phyloP scores from a whole-genome alignment of 1,140 invertebrate species.

The Drosophila rhopaloa region DNA sequence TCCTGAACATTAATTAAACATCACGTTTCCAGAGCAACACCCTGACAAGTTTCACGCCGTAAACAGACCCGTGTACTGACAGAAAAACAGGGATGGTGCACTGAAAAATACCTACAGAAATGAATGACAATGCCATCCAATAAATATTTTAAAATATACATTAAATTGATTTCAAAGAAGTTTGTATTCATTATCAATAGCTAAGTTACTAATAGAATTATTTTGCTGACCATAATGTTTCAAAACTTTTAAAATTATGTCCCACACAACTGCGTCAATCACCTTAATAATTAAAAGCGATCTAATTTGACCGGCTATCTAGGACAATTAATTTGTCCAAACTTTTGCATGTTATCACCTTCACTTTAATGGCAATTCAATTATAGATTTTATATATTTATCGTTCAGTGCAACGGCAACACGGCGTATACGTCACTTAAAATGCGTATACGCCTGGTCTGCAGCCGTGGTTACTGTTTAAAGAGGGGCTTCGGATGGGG shows the following conservation, averaged over 20 bases:
- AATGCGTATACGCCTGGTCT: slow-evolving; percentile 59
- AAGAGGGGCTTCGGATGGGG: neutral
- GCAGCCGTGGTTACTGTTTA: neutral
- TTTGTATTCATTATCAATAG: no score
- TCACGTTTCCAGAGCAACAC: slow-evolving; percentile 79
- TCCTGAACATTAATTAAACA: slow-evolving; percentile 80
- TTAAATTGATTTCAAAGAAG: no score
- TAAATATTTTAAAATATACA: no score
- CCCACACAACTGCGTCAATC: no score
- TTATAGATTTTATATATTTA: neutral
- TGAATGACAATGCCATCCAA: no score
- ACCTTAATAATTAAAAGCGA: no score
- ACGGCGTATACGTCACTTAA: slow-evolving; percentile 51
- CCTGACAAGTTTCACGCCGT: slow-evolving; percentile 68
- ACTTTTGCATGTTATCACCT: neutral
- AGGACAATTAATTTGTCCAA: no score
- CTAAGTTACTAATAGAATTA: no score
- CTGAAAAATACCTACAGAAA: no score
- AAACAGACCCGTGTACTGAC: slow-evolving; percentile 11
- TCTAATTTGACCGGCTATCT: no score
- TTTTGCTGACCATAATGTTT: no score
- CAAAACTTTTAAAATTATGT: neutral
- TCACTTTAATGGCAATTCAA: neutral
- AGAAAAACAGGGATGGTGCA: neutral
- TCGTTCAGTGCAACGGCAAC: slow-evolving; percentile 13